phyloP scores from a whole-genome alignment of 2,797 vertebrate genomes.

The Sphaeramia orbicularis region DNA sequence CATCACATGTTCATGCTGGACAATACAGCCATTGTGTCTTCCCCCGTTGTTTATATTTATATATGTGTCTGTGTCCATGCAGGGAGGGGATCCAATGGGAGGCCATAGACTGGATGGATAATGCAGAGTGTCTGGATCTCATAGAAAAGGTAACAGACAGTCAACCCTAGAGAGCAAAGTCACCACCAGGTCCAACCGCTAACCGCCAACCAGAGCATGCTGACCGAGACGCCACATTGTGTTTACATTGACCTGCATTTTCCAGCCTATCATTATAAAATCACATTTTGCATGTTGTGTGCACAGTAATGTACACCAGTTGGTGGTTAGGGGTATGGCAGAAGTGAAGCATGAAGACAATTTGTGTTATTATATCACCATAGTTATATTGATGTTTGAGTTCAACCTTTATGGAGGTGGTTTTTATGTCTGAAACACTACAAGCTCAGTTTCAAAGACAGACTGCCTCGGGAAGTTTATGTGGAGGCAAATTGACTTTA shows the following conservation, averaged over 20 bases:
- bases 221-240: conserved; percentile 66
- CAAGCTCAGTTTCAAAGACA: conserved; percentile 28
- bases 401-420: conserved; percentile 30
- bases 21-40: conserved; percentile 78
- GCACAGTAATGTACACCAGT: conserved; percentile 69
- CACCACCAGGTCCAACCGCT: conserved; percentile 54
- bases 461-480: neutral
- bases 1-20: conserved; percentile 77
- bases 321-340: conserved; percentile 46
- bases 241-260: conserved; percentile 66
- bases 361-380: conserved; percentile 63
- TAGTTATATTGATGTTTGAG: conserved; percentile 39
- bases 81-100: conserved; percentile 94
- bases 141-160: conserved; percentile 89
- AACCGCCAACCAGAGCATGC: conserved; percentile 59
- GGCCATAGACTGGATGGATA: conserved; percentile 96
- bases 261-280: conserved; percentile 68
- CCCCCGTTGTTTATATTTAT: conserved; percentile 65
- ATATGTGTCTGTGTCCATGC: conserved; percentile 51
- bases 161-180: conserved; percentile 42
- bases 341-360: conserved; percentile 47
- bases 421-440: conserved; percentile 13
- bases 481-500: conserved; percentile 10
- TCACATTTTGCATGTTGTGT: conserved; percentile 71
- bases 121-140: conserved; percentile 93